Evolutionary conservation across 2,888 invertebrate genomes (phyloP).

Genomic region (Nymphalis urticae): DNA sequence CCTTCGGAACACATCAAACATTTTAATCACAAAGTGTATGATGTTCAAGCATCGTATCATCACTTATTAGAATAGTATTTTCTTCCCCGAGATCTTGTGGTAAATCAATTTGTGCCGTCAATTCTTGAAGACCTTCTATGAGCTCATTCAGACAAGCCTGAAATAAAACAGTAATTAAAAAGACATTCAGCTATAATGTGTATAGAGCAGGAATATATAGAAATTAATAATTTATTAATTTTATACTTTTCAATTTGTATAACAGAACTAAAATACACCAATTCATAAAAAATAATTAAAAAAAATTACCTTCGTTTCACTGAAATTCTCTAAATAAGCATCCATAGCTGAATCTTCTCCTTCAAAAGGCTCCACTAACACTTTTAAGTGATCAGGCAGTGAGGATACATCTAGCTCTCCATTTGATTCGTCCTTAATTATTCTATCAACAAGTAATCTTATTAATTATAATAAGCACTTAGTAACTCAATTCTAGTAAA

Average conservation of each 20-base stretch:
- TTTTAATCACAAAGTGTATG: constrained; percentile 67
- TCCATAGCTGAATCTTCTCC: constrained; percentile 63
- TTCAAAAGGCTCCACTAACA: constrained; percentile 58
- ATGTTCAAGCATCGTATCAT: constrained; percentile 69
- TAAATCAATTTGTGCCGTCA: constrained; percentile 70
- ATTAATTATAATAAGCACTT: too few species aligned
- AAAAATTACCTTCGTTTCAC: constrained; percentile 60
- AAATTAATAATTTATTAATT: too few species aligned
- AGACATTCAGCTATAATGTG: too few species aligned
- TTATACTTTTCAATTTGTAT: too few species aligned
- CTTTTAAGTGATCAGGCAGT: constrained; percentile 64
- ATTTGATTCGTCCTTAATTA: constrained; percentile 47
- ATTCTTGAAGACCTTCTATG: constrained; percentile 66
- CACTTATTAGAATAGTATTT: constrained; percentile 65
- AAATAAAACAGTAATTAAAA: constrained; percentile 14
- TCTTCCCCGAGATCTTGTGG: constrained; percentile 69
- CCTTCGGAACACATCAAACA: constrained; percentile 19
- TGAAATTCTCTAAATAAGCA: constrained; percentile 58
- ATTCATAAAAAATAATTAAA: neutral
- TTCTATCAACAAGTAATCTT: constrained; percentile 46
- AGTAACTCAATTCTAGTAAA: too few species aligned
- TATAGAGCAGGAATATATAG: too few species aligned
- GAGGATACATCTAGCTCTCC: constrained; percentile 60
- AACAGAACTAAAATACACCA: too few species aligned
- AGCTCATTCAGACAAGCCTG: constrained; percentile 66